Base-by-base conservation (phyloP, 2,888 invertebrate genomes). In the Eupithecia abbreviata region DNA sequence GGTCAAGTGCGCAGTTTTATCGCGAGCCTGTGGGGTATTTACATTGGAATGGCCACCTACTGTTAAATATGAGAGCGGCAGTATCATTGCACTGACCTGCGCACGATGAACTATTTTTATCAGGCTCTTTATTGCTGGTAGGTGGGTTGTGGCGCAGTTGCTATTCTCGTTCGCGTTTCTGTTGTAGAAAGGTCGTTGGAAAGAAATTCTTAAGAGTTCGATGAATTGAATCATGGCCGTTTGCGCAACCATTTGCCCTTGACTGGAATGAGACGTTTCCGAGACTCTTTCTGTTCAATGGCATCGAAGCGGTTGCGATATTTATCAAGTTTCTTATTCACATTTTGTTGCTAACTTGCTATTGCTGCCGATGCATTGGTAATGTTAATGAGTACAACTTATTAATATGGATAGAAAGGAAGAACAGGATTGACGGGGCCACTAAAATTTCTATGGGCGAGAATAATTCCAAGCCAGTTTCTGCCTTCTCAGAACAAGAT, bases 1-100 rank as follows among this genome's bases (percentile, higher is more conserved):
- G 91, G 92, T 91, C 91, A 92, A 92, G 90, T 87, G 89, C 89
- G 86, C 80, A 80, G 82, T 85, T 89, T 88, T 88, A 89, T 88
- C 86, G 83, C 82, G 74, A 80, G 79, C 81, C 84, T 89, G 82
- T 76, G 73, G 77, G 84, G 82, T 88, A 86, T 87, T 88, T 88
- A 84, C 87, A 85, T 85, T 82, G 78, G 76, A 82, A 81, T 85
- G 83, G 82, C 80, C 84, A 83, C 81, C 82, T 83, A 84, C 85
- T 85, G 84, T 84, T 84, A 81, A 83, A 82, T 83, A 82, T 80
- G 77, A 82, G 80, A 82, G 79, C 83, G 82, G 73, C 73, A 80
- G 77, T 84, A 84, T 82, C 83, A 86, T 85, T 89, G 85, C 87
- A 90, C 89, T 89, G 90, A 88, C 89, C 90, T 88, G 85, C 84